phyloP scores from a whole-genome alignment of 2,888 invertebrate genomes.

The Monochamus alternatus region DNA sequence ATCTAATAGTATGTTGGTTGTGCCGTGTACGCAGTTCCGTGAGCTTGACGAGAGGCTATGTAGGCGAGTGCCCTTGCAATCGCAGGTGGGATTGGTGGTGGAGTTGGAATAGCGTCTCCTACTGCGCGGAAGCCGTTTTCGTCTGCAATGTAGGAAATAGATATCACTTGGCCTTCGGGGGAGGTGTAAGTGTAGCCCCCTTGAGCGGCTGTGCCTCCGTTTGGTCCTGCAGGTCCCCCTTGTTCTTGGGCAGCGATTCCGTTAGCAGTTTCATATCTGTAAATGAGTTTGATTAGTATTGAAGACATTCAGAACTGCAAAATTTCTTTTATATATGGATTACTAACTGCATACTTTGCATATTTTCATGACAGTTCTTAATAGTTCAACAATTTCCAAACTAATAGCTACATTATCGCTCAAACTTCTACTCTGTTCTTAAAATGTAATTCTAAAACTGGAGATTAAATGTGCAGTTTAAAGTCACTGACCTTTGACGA shows the following conservation, averaged over 20 bases:
- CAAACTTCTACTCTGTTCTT: no score
- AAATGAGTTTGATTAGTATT: not conserved
- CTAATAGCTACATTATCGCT: no score
- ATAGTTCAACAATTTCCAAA: slow-evolving; percentile 31
- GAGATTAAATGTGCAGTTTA: no score
- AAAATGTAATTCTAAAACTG: no score
- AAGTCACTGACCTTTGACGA: no score
- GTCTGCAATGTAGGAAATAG: slow-evolving; percentile 59
- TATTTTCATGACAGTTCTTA: not conserved
- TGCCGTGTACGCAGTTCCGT: not conserved
- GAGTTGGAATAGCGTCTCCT: slow-evolving; percentile 56
- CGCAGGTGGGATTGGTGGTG: slow-evolving; percentile 66
- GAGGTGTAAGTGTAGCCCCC: slow-evolving; percentile 69
- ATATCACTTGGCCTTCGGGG: slow-evolving; percentile 58
- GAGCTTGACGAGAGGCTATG: slow-evolving; percentile 69
- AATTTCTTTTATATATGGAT: no score
- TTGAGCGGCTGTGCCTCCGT: slow-evolving; percentile 68
- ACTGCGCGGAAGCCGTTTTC: slow-evolving; percentile 63
- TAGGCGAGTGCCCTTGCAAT: slow-evolving; percentile 75
- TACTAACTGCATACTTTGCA: not conserved
- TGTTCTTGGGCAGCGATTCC: slow-evolving; percentile 76
- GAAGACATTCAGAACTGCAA: no score
- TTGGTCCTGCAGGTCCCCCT: slow-evolving; percentile 68
- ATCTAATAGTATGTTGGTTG: slow-evolving; percentile 8
- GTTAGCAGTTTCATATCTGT: slow-evolving; percentile 76